These are phyloP conservation scores for Rhodophaea formosa DNA, from an alignment of 2,888 invertebrate species.

Conservation along the genomic window DNA sequence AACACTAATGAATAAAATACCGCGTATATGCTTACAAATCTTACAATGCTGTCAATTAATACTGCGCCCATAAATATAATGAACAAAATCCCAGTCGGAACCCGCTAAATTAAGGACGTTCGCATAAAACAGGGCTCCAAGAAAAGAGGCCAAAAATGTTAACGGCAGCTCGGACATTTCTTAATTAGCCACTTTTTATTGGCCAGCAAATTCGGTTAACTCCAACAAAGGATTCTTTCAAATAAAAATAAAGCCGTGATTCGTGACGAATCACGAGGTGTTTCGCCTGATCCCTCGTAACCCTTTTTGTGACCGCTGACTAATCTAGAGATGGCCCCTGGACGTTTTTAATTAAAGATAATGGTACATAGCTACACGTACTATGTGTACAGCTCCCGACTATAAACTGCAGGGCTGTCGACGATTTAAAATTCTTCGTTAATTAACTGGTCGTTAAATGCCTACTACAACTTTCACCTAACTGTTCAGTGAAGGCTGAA, in stretches of 20 bases:
- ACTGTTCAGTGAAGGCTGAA: no score
- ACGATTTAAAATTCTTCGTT: slow-evolving; percentile 9
- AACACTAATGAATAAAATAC: neutral
- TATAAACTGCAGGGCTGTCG: slow-evolving; percentile 51
- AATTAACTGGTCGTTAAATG: neutral
- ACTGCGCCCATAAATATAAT: slow-evolving; percentile 24
- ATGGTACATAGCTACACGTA: slow-evolving; percentile 75
- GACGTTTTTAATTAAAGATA: slow-evolving; percentile 78
- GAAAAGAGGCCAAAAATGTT: slow-evolving; percentile 60
- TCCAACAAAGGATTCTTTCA: slow-evolving; percentile 73
- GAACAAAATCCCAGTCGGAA: slow-evolving; percentile 27
- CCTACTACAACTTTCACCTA: neutral
- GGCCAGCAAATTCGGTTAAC: slow-evolving; percentile 77
- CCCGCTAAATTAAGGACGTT: slow-evolving; percentile 46
- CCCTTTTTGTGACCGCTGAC: slow-evolving; percentile 75
- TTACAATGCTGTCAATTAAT: slow-evolving; percentile 17
- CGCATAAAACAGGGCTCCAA: slow-evolving; percentile 49
- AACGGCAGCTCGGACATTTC: slow-evolving; percentile 73
- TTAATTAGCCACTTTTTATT: slow-evolving; percentile 78
- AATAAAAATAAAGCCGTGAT: slow-evolving; percentile 75
- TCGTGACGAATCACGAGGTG: slow-evolving; percentile 79
- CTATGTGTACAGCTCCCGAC: slow-evolving; percentile 42
- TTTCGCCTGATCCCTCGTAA: slow-evolving; percentile 69
- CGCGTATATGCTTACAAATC: slow-evolving; percentile 6
- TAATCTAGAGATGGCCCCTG: slow-evolving; percentile 74